phyloP scores from a whole-genome alignment of 2,113 vertebrate species.

The Phylloscopus whistleri region DNA sequence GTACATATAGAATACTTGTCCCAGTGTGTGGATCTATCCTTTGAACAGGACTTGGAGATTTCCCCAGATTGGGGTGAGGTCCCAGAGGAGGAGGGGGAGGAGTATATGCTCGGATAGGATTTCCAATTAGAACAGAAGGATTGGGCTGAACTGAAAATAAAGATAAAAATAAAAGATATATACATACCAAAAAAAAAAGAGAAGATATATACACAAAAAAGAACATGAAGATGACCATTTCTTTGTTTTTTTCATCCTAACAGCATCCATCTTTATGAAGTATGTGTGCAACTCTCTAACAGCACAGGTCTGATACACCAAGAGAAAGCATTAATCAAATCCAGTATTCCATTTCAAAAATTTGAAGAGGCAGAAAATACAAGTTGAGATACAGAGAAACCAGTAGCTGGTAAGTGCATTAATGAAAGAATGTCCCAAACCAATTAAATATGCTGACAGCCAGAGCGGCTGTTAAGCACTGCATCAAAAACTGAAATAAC shows the following conservation, averaged over 20 bases:
- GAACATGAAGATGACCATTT: not conserved
- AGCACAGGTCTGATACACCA: not conserved
- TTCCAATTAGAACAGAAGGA: constrained; percentile 93
- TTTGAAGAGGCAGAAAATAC: not conserved
- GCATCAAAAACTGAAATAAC: not conserved
- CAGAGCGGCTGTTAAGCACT: not conserved
- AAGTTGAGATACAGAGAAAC: not conserved
- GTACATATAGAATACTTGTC: constrained; percentile 96
- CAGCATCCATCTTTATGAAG: not conserved
- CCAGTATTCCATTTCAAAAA: not conserved
- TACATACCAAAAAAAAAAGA: not conserved
- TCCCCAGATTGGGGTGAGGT: constrained; percentile 86
- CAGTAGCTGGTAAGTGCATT: not conserved
- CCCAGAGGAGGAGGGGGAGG: constrained; percentile 86
- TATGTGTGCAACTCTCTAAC: not conserved
- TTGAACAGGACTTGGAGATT: constrained; percentile 98
- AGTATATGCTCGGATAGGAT: constrained; percentile 93
- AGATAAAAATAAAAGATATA: not conserved
- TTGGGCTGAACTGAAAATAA: constrained; percentile 87
- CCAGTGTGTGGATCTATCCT: constrained; percentile 97
- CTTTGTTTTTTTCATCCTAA: not conserved
- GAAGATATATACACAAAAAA: not conserved
- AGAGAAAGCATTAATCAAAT: not conserved
- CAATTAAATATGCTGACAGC: not conserved
- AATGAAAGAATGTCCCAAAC: not conserved